Conservation (phyloP, 1,140 invertebrate genomes). For the Nasonia longicornis region DNA sequence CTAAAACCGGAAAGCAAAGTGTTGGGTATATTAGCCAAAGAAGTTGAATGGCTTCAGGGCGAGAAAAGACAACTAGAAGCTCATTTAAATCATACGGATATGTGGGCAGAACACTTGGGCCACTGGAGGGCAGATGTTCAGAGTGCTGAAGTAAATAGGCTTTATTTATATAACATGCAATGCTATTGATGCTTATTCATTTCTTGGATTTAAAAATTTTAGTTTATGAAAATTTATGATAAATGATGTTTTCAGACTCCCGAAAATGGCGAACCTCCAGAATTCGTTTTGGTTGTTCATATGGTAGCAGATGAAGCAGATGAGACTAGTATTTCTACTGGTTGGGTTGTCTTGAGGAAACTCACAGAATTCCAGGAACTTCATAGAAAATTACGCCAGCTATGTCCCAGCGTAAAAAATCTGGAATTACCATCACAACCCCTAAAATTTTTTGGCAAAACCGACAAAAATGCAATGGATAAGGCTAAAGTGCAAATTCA, state of each 20-base stretch:
- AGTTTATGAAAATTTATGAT: not conserved
- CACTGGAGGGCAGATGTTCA: conserved; percentile 86
- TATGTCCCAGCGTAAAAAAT: conserved; percentile 83
- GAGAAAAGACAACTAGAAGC: conserved; percentile 84
- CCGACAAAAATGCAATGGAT: conserved; percentile 81
- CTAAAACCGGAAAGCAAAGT: conserved; percentile 83
- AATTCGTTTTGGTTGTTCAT: conserved; percentile 87
- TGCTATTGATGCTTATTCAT: not conserved
- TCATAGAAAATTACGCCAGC: conserved; percentile 85
- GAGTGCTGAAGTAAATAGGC: conserved; percentile 77
- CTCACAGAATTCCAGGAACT: conserved; percentile 87
- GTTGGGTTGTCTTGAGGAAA: conserved; percentile 87
- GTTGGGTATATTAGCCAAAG: conserved; percentile 80
- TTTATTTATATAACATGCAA: conserved; percentile 19
- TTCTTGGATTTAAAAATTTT: too few species aligned
- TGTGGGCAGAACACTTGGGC: conserved; percentile 90
- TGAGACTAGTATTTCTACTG: conserved; percentile 77
- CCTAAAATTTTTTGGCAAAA: conserved; percentile 84
- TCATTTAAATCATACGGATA: conserved; percentile 87
- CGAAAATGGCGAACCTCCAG: conserved; percentile 83
- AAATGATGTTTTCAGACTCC: conserved; percentile 69
- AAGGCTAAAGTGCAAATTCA: conserved; percentile 86
- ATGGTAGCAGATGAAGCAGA: conserved; percentile 75
- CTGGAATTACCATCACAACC: conserved; percentile 84
- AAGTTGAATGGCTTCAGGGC: conserved; percentile 83